A percentile compares a stretch with the other conserved stretches of the same genome.
Evolutionary conservation across 2,888 invertebrate species (phyloP).

Genomic region (Icerya purchasi): DNA sequence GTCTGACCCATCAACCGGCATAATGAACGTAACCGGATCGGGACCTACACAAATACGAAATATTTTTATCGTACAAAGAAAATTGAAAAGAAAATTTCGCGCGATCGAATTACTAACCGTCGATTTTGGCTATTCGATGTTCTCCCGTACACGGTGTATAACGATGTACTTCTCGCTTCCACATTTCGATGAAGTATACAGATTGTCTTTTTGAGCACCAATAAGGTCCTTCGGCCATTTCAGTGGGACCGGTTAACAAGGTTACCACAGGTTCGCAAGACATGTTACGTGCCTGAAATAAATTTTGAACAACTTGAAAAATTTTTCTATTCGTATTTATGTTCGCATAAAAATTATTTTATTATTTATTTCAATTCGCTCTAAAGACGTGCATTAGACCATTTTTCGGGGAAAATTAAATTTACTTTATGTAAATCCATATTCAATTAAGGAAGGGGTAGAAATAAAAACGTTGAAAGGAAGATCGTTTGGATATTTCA

Average conservation of each 20-base stretch:
- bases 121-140: constrained; percentile 23
- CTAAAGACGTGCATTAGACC: too few species aligned
- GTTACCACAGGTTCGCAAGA: neutral
- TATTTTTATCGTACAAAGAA: too few species aligned
- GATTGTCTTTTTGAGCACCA: constrained; percentile 33
- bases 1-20: constrained; percentile 18
- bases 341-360: too few species aligned
- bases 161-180: constrained; percentile 29
- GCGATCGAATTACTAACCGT: constrained; percentile 5
- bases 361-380: too few species aligned
- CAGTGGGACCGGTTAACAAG: constrained; percentile 5
- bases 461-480: too few species aligned
- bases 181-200: constrained; percentile 39
- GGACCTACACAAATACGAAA: too few species aligned
- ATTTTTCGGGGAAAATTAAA: too few species aligned
- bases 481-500: too few species aligned
- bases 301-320: too few species aligned
- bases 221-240: constrained; percentile 34
- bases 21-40: constrained; percentile 14
- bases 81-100: neutral
- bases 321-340: too few species aligned
- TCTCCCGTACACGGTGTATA: constrained; percentile 30
- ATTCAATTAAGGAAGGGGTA: too few species aligned
- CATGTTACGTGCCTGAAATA: neutral
- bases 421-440: too few species aligned